phyloP scores from a whole-genome alignment of 2,113 vertebrate species.

The Myodes glareolus region DNA sequence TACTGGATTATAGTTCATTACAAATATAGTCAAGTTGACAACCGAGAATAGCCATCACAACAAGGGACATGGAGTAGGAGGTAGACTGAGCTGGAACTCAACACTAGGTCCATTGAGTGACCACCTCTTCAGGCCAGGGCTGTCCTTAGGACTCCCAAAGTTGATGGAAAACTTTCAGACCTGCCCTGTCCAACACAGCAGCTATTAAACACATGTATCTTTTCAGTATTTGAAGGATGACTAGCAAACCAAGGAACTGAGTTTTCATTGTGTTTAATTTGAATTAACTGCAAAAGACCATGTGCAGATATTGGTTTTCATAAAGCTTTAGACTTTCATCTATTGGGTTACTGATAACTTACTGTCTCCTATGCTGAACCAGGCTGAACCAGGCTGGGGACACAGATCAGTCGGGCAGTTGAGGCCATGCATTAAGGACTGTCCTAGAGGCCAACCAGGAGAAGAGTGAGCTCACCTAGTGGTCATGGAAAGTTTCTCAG shows the following conservation, averaged over 20 bases:
- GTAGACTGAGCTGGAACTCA: background rate
- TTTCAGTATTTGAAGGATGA: background rate
- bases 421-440: background rate
- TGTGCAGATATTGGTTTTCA: background rate
- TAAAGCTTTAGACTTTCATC: background rate
- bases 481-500: background rate
- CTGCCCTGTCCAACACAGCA: background rate
- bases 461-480: background rate
- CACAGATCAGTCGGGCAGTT: background rate
- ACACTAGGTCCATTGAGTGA: background rate
- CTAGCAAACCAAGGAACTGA: background rate
- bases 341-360: background rate
- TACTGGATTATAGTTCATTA: background rate
- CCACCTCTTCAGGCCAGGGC: background rate
- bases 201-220: no score
- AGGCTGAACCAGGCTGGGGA: background rate
- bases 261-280: constrained; percentile 4
- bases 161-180: background rate
- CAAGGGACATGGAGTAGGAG: background rate
- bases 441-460: background rate
- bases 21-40: background rate
- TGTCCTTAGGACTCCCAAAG: background rate
- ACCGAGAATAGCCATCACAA: background rate
- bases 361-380: background rate
- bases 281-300: background rate